phyloP scores from a whole-genome alignment of 2,113 vertebrate species.

The Pycnonotus jocosus region DNA sequence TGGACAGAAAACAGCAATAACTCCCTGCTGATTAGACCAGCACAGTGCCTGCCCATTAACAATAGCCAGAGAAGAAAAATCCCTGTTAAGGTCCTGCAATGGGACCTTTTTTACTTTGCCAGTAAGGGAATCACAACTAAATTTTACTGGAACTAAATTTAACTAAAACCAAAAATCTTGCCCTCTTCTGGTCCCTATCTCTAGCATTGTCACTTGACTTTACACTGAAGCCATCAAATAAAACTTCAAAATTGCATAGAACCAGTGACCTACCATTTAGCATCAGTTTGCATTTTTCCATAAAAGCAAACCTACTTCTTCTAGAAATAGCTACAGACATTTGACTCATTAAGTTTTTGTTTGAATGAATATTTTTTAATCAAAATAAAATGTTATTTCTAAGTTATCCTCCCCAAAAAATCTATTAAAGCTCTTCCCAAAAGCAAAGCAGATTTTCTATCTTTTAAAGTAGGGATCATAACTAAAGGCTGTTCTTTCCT shows the following conservation, averaged over 20 bases:
- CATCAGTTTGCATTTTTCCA: not conserved
- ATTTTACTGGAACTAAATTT: not conserved
- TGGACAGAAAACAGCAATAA: not conserved
- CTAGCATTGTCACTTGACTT: not conserved
- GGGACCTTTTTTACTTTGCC: not conserved
- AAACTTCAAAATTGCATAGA: not conserved
- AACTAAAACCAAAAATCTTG: not conserved
- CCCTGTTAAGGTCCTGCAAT: not conserved
- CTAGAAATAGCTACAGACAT: not conserved
- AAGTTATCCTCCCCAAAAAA: not conserved
- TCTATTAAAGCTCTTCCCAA: not conserved
- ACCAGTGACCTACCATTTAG: not conserved
- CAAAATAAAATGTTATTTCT: conserved; percentile 7
- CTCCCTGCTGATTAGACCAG: not conserved
- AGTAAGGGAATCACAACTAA: not conserved
- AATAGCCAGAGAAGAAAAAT: not conserved
- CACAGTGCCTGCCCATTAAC: not conserved
- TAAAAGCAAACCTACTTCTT: not conserved
- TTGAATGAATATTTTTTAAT: not conserved
- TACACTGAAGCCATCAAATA: not conserved
- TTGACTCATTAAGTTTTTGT: conserved; percentile 10
- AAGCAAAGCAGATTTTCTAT: not conserved
- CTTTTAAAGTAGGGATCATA: not conserved
- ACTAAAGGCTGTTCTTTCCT: not conserved
- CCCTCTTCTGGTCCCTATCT: not conserved